phyloP scores from a whole-genome alignment of 2,797 vertebrate species.

The Acropternis orthonyx region DNA sequence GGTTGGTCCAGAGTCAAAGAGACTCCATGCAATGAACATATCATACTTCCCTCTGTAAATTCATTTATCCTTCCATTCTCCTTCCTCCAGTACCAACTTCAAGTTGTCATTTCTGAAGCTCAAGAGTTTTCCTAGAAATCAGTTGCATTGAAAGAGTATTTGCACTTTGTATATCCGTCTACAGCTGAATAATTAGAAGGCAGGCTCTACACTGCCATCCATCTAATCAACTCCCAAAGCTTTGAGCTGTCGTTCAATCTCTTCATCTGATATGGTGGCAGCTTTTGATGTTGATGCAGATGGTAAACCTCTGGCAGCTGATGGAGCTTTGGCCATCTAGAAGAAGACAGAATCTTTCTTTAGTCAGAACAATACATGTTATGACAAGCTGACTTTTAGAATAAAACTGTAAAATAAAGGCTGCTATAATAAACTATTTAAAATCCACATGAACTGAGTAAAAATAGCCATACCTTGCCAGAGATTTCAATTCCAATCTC shows the following conservation, averaged over 20 bases:
- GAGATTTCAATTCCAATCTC: slow-evolving; percentile 98
- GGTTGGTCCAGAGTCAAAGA: background rate
- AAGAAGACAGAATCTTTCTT: slow-evolving; percentile 9
- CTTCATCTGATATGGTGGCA: slow-evolving; percentile 91
- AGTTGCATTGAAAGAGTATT: slow-evolving; percentile 37
- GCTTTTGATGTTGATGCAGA: slow-evolving; percentile 84
- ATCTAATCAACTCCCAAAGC: slow-evolving; percentile 93
- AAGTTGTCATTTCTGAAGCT: background rate
- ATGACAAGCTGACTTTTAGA: background rate
- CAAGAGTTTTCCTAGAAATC: background rate
- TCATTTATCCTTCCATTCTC: background rate
- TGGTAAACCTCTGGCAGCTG: slow-evolving; percentile 86
- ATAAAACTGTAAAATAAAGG: background rate
- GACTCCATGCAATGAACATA: background rate
- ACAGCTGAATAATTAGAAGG: slow-evolving; percentile 15
- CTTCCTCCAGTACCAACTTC: background rate
- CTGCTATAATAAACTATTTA: background rate
- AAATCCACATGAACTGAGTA: background rate
- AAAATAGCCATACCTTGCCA: slow-evolving; percentile 84
- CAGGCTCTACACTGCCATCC: background rate
- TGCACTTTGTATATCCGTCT: slow-evolving; percentile 25
- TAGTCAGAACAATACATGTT: background rate
- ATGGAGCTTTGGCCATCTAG: slow-evolving; percentile 95
- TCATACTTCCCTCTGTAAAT: background rate
- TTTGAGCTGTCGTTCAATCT: slow-evolving; percentile 96